Conservation (phyloP, 1,140 invertebrate species). For the Diachasma alloeum region DNA sequence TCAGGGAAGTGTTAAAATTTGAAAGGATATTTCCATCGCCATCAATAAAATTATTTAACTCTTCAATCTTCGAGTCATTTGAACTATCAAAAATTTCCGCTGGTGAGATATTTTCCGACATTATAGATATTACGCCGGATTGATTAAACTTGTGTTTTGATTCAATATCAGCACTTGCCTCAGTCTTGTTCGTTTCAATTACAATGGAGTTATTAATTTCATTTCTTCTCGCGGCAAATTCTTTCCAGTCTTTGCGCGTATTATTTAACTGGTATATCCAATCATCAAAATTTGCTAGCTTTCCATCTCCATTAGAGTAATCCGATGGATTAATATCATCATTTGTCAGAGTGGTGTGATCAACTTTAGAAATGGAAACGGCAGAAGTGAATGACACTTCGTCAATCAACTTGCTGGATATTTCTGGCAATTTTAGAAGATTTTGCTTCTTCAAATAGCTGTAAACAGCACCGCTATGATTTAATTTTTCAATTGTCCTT, state of each 20-base stretch:
- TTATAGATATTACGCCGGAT: not conserved
- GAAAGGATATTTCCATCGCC: not conserved
- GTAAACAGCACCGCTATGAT: not conserved
- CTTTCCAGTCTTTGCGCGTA: not conserved
- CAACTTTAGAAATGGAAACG: no score
- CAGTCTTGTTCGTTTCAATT: not conserved
- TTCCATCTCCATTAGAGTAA: not conserved
- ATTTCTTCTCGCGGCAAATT: not conserved
- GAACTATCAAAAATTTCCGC: not conserved
- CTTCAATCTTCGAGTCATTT: not conserved
- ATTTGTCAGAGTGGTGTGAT: not conserved
- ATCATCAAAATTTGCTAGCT: not conserved
- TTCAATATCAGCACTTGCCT: not conserved
- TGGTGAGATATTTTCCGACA: no score
- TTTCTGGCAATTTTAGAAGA: not conserved
- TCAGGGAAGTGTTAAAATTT: not conserved
- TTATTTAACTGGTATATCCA: not conserved
- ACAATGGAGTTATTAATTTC: not conserved
- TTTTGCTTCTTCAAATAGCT: conserved; percentile 15
- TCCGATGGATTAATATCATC: not conserved
- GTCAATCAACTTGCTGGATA: not conserved
- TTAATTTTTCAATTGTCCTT: not conserved
- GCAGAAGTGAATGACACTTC: not conserved
- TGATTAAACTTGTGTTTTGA: not conserved
- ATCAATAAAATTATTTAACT: not conserved